Base-by-base conservation (phyloP, 2,888 invertebrate genomes). In the Petrolisthes manimaculis region DNA sequence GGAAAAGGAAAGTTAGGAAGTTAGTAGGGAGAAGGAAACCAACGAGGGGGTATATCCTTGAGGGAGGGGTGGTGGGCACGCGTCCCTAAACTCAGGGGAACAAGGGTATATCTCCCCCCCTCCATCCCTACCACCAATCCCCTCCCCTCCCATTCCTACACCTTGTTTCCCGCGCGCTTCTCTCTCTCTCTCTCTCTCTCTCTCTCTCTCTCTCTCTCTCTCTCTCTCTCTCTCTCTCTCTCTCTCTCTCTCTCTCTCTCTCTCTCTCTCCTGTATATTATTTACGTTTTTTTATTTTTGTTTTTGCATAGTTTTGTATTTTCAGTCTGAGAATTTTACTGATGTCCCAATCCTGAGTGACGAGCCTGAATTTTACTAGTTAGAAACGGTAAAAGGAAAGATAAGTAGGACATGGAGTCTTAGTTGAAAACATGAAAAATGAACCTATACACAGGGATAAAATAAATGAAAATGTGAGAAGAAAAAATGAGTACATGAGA, bases 51-150 rank as follows among this genome's bases (percentile, higher is more conserved):
- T 51, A 53, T 24, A 51, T 37, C 37, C 37, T 37, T 24, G 24
- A 77, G 24, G 77, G 53, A 18, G 77, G 18, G 24, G 77, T 37
- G 51, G 51, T n/a, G 71, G 71, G 71, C 71, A 71, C 53, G 77
- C 77, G 37, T 77, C 77, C 77, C 51, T 24, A 3, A 77, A 3
- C 12, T 53, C 37, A 1, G 53, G 8, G 51, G 9, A 51, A 51
- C 14, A 51, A 51, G 37, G 53, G 77, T 9, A n/a, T 9, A 21
- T 21, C 74, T 74, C 21, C 74, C 24, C 74, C 74, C 24, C 74
- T 8, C n/a, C 74, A 3, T 4, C 74, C 21, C 24, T 21, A 18
- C n/a, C 18, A 12, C 37, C n/a, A 21, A 21, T n/a, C 24, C 74
- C 24, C 24, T 21, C 74, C 24, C 74, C 74, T 74, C 61, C 61